Evolutionary conservation across 2,113 vertebrate species (phyloP).

Genomic region (human (Homo sapiens)): DNA sequence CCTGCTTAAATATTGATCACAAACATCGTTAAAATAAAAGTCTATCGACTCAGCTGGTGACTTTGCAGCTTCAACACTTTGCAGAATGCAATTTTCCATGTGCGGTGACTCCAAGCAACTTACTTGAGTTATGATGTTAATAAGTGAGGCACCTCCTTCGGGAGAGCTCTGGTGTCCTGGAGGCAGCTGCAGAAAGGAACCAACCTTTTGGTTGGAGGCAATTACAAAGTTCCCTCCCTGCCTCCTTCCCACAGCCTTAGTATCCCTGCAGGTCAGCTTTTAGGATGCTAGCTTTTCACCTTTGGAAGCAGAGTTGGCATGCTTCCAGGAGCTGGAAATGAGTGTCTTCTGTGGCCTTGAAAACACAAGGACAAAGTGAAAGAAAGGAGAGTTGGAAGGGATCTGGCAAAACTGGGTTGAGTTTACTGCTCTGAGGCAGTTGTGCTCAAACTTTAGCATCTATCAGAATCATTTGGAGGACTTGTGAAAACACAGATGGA

Average conservation of each 20-base stretch:
- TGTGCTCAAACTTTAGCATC: background rate
- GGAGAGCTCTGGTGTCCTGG: constrained; percentile 53
- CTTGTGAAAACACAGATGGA: background rate
- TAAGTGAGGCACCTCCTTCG: constrained; percentile 71
- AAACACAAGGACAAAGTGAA: background rate
- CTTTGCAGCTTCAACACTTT: constrained; percentile 71
- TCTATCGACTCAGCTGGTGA: constrained; percentile 72
- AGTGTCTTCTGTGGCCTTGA: background rate
- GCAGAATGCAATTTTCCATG: constrained; percentile 68
- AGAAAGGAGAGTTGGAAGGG: background rate
- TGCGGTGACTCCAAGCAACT: constrained; percentile 62
- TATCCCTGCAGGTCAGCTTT: background rate
- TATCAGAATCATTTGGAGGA: background rate
- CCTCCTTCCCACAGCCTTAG: background rate
- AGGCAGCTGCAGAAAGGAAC: constrained; percentile 41
- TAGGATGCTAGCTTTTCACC: background rate
- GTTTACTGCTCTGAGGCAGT: background rate
- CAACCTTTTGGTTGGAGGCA: background rate
- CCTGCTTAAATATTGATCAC: constrained; percentile 87
- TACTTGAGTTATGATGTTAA: constrained; percentile 84
- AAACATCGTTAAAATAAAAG: constrained; percentile 79
- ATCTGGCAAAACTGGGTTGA: background rate
- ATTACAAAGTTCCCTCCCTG: background rate
- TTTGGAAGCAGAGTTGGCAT: background rate
- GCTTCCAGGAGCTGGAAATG: background rate